Conservation (phyloP, 1,140 invertebrate species). For the Aphelinus atriplicis region DNA sequence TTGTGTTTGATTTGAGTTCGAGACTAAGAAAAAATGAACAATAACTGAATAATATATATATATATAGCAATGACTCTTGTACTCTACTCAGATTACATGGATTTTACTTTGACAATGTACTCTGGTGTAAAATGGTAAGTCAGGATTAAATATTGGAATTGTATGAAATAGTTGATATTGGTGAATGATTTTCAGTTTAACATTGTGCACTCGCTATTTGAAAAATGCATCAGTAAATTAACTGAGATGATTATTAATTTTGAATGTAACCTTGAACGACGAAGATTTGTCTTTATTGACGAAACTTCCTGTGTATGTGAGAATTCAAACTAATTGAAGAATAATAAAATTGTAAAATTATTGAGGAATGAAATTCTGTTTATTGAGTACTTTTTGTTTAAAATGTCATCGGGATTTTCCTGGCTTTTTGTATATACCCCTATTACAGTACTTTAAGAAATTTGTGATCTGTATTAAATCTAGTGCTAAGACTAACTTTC, state of each 20-base stretch:
- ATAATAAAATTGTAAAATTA: too few relatives aligned
- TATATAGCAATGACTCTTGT: conserved; percentile 31
- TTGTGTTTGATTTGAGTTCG: not conserved
- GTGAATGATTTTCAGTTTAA: conserved; percentile 25
- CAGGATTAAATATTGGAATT: conserved; percentile 22
- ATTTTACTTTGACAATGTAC: conserved; percentile 26
- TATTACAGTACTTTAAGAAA: conserved; percentile 56
- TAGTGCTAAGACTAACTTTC: conserved; percentile 61
- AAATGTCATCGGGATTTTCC: conserved; percentile 49
- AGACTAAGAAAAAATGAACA: conserved; percentile 3
- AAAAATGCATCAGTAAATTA: too few relatives aligned
- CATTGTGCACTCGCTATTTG: conserved; percentile 16
- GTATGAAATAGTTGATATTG: conserved; percentile 24
- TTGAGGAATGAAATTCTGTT: too few relatives aligned
- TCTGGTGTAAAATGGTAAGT: conserved; percentile 22
- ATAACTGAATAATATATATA: conserved; percentile 25
- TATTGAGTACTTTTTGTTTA: conserved; percentile 9
- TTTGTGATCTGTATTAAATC: conserved; percentile 63
- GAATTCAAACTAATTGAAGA: not conserved
- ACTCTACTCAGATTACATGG: conserved; percentile 27
- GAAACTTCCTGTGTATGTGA: conserved; percentile 9
- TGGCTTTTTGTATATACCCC: conserved; percentile 66
- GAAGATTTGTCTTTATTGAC: too few relatives aligned
- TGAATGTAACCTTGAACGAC: too few relatives aligned
- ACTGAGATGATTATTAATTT: too few relatives aligned